Percentiles rank a stretch among this genome's conserved stretches.
Conservation (phyloP, 2,888 invertebrate species). For the Hydropsyche betteni region DNA sequence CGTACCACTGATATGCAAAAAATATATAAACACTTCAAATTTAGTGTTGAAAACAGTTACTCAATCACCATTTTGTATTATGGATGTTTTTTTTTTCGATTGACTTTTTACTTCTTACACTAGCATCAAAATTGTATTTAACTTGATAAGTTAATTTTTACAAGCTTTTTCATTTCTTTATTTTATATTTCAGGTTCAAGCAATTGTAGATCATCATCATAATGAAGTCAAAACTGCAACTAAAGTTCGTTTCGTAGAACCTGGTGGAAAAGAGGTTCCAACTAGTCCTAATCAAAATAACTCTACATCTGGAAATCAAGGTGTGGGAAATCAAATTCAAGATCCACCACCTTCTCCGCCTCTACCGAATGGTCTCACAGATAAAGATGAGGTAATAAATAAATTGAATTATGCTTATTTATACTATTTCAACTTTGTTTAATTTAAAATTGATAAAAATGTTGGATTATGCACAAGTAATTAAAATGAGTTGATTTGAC, state of each 20-base stretch:
- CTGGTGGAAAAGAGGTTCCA: slow-evolving; percentile 58
- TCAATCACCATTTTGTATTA: slow-evolving; percentile 50
- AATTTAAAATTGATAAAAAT: background rate
- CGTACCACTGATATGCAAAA: too few relatives aligned
- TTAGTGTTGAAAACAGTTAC: slow-evolving; percentile 33
- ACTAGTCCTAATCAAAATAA: slow-evolving; percentile 52
- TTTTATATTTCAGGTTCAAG: slow-evolving; percentile 79
- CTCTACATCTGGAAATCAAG: slow-evolving; percentile 45
- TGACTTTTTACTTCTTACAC: slow-evolving; percentile 41
- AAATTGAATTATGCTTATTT: background rate
- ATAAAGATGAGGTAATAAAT: slow-evolving; percentile 59
- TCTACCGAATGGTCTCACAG: slow-evolving; percentile 62
- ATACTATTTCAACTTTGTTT: background rate
- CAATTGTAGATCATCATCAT: slow-evolving; percentile 91
- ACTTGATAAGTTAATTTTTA: slow-evolving; percentile 41
- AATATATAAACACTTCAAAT: too few relatives aligned
- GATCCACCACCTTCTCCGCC: slow-evolving; percentile 64
- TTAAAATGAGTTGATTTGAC: too few relatives aligned
- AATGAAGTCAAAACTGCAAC: slow-evolving; percentile 81
- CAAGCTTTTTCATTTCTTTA: slow-evolving; percentile 31
- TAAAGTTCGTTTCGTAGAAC: slow-evolving; percentile 89
- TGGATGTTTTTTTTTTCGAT: slow-evolving; percentile 54
- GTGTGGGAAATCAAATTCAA: slow-evolving; percentile 55
- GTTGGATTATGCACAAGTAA: background rate
- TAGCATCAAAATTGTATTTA: slow-evolving; percentile 35